Base-by-base conservation (phyloP, 1,140 invertebrate genomes). In the Mya arenaria region DNA sequence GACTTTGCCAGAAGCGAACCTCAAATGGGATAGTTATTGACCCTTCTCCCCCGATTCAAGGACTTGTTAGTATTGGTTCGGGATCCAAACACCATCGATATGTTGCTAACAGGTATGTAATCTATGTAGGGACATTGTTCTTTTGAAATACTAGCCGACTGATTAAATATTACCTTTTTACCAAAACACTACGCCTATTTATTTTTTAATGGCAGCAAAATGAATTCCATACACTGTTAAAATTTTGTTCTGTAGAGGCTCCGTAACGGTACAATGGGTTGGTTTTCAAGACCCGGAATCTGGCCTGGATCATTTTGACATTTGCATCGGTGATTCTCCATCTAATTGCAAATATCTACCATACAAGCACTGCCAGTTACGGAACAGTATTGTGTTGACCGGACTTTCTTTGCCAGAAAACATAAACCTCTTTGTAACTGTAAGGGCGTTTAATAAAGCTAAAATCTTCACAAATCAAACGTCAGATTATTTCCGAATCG, bases 281-380 rank as follows among this genome's bases (percentile, higher is more conserved):
- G 85, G 85, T 19, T 84, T 86, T 69, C 36, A 74, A 4, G 85
- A 86, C 34, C 85, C 85, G 2, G 77, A 86, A 30, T 82, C 85
- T 4, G 74, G 62, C 3, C 74, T 86, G 19, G 52, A 83, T 13
- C 55, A 86, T n/a, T 84, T 74, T 55, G 58, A 68, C 34, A 79
- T 63, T 25, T 86, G 85, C 55, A 44, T 84, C 25, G 80, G 79
- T 8, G 60, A 17, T 3, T 10, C 32, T 0, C 55, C 52, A 25
- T 3, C 25, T 13, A 5, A 56, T n/a, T 86, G 85, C 55, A 58
- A 84, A 34, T 65, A 82, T 23, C n/a, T 82, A 34, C 55, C 72
- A 15, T 58, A 19, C 8, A 66, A 48, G 4, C 56, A 58, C 23
- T 52, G 44, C 13, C 52, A 75, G 3, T 44, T 83, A 34, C 52